These are phyloP conservation scores for Danio kyathit DNA, from an alignment of 2,797 vertebrate genomes.

Conservation along the genomic window DNA sequence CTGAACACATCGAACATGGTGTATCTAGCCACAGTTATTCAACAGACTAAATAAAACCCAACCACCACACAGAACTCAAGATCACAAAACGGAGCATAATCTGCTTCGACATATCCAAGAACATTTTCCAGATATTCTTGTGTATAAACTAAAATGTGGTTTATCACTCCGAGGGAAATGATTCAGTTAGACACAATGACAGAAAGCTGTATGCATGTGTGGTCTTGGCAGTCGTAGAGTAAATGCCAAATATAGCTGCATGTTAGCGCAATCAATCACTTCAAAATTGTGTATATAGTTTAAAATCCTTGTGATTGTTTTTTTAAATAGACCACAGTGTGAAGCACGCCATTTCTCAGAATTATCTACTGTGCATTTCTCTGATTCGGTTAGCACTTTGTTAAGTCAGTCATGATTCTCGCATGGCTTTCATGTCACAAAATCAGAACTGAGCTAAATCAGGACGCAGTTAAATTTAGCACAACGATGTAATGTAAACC, in stretches of 20 bases:
- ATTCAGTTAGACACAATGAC: slow-evolving; percentile 19
- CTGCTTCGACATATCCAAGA: neutral
- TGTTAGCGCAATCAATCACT: slow-evolving; percentile 40
- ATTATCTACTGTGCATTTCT: neutral
- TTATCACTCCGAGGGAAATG: slow-evolving; percentile 23
- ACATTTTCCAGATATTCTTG: slow-evolving; percentile 37
- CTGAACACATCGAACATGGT: slow-evolving; percentile 8
- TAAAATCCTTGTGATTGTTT: slow-evolving; percentile 23
- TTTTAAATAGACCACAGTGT: slow-evolving; percentile 18
- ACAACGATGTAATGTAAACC: slow-evolving; percentile 18
- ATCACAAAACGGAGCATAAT: slow-evolving; percentile 8
- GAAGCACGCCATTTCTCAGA: slow-evolving; percentile 6
- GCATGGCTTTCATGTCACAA: slow-evolving; percentile 21
- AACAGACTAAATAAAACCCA: slow-evolving; percentile 25
- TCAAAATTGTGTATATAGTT: slow-evolving; percentile 34
- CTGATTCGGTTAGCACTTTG: neutral
- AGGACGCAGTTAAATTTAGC: slow-evolving; percentile 42
- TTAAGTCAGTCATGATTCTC: slow-evolving; percentile 37
- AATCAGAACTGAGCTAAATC: slow-evolving; percentile 20
- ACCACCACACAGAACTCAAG: neutral
- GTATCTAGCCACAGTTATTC: neutral
- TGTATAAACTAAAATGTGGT: slow-evolving; percentile 34
- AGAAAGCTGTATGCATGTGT: slow-evolving; percentile 38
- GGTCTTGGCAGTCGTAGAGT: slow-evolving; percentile 18
- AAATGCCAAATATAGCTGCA: slow-evolving; percentile 38